These are phyloP conservation scores for Mythimna impura DNA, from an alignment of 2,888 invertebrate genomes.

Conservation along the genomic window DNA sequence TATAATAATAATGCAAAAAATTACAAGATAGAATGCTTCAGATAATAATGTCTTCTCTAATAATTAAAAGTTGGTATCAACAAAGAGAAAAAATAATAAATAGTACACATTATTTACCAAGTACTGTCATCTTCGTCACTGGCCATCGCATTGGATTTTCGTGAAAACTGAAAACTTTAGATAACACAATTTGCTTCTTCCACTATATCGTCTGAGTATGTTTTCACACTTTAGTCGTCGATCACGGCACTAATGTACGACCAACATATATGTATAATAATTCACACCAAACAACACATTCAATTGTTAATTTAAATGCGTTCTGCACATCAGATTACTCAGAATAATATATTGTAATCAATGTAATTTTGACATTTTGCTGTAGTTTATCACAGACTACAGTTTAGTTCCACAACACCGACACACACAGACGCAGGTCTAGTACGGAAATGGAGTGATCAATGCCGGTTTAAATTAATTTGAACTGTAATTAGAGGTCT, in stretches of 20 bases:
- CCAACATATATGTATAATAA: background rate
- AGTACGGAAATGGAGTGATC: background rate
- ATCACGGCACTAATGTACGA: conserved; percentile 1
- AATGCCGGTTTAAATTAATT: conserved; percentile 2
- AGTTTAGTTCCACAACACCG: conserved; percentile 16
- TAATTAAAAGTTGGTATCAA: background rate
- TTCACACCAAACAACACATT: conserved; percentile 1
- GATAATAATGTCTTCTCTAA: background rate
- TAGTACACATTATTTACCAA: conserved; percentile 85
- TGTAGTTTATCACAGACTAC: background rate
- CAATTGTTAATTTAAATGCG: background rate
- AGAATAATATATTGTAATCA: conserved; percentile 14
- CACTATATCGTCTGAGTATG: background rate
- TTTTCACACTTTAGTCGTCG: conserved; percentile 17
- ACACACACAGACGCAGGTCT: background rate
- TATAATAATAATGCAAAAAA: background rate
- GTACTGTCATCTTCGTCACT: conserved; percentile 91
- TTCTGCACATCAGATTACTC: conserved; percentile 21
- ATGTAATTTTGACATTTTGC: conserved; percentile 43
- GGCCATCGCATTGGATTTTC: conserved; percentile 83
- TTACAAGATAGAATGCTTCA: background rate
- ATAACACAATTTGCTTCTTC: conserved; percentile 23
- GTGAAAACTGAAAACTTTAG: conserved; percentile 31
- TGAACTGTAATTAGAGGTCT: accelerated
- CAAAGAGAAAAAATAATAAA: background rate